Base-by-base conservation (phyloP, 2,113 vertebrate species). In the Scatophagus argus region DNA sequence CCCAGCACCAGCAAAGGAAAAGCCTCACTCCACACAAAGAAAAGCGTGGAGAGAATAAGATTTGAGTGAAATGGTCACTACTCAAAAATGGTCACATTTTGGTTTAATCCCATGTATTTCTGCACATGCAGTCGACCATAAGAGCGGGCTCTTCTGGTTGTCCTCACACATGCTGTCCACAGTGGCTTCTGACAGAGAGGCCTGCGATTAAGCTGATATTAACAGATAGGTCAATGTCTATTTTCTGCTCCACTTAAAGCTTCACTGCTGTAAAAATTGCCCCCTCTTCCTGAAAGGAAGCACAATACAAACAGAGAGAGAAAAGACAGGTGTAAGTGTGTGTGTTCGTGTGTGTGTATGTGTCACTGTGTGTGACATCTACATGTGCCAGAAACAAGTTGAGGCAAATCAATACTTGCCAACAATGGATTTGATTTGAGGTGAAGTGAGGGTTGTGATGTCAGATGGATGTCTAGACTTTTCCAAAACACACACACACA, bases 241-340 rank as follows among this genome's bases (percentile, higher is more conserved):
- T 94, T 94, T 93, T 95, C 93, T 93, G 90, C 93, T 93, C 89
- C 91, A 93, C 93, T 93, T 90, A 90, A 89, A 88, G 80, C 81
- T 78, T 87, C 83, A 82, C 79, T 55, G 77, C 89, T 87, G 82
- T 87, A 85, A 89, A 89, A 88, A 93, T 87, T 85, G 81, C 74
- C 77, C 65, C 60, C 65, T 85, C 76, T 87, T 80, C 67, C 59
- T 46, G 72, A 59, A 74, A 90, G 85, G 64, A 89, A 83, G 72
- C 83, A 85, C 87, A 86, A 83, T 55, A 70, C 74, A 84, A 64
- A 79, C 68, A 54, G 17, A 60, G 44, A 16, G 67, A 46, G 31
- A 59, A 69, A 55, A 65, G 56, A 76, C 23, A 74, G 38, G 34
- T 70, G 71, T 46, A 4, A 41, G 56, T 55, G 56, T 56, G 36